Base-by-base conservation (phyloP, 2,797 vertebrate genomes). In the Argentina silus region DNA sequence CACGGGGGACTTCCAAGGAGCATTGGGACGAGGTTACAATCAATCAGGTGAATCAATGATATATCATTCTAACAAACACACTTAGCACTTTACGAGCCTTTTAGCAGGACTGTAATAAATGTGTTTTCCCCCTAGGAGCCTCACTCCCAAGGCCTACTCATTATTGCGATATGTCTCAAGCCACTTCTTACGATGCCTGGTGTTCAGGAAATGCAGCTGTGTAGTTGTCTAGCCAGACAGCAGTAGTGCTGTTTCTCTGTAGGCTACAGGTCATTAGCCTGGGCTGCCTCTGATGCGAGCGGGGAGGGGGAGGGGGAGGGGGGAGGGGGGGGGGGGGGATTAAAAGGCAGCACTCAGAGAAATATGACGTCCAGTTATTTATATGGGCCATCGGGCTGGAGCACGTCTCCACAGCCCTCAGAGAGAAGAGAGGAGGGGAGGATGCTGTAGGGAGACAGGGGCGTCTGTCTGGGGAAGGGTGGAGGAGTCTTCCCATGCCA, bases 361-460 rank as follows among this genome's bases (percentile, higher is more conserved):
- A 72, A 53, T 62, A 69, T 43, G 67, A 76, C 60, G 44, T 65
- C 72, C 51, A 15, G 57, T 57, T 57, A 70, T 69, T 74, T 60
- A 76, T 65, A 59, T 64, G 65, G 65, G 68, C 64, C 77, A 77
- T 71, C 76, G 76, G 80, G 55, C 23, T n/a, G 17, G 15, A 45
- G 43, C 62, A 47, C 67, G 61, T 50, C 69, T 51, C 43, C 64
- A 67, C 55, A 63, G 57, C 65, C 72, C 61, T 55, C 23, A 56
- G 72, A 69, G 61, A 56, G 17, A 19, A 69, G 48, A 17, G 45
- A 17, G 60, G 17, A 19, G 73, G 48, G 15, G 42, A 17, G 53
- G 15, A 50, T 36, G 50, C 55, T 36, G 27, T 36, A 36, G 27
- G 27, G 4, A 36, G 27, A 36, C 27, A 36, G 27, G 27, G 27